Evolutionary conservation across 2,113 vertebrate species (phyloP), one percentile per base, ranked within the genome.

Genomic region (Conger conger): DNA sequence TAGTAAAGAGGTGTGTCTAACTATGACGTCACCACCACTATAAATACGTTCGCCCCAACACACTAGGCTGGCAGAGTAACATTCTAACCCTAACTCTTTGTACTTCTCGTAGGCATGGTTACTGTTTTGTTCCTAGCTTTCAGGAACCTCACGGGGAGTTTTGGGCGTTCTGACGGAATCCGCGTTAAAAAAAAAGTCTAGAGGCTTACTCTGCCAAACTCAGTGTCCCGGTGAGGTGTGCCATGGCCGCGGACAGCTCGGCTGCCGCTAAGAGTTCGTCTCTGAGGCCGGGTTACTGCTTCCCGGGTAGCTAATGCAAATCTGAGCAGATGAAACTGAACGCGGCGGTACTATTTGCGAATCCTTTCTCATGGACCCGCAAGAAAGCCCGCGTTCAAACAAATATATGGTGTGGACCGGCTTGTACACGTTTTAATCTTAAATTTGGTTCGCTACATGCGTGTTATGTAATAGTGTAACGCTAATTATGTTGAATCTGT

Each of bases 211-310:
- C 68, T 73, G n/a, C 68, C 0, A 33, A 20, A 11, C n/a, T 73
- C 68, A 33, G n/a, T 73, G 7, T 3, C n/a, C 0, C 68, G 68
- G n/a, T 27, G n/a, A 73, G 33, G 13, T 6, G 27, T 73, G 68
- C 68, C 82, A 88, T 4, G 81, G 83, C 91, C 91, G 92, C 84
- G 93, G 94, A 90, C 92, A 93, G 94, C 90, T 0, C 0, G 91
- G 93, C 93, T 93, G 93, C 93, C 89, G 87, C 92, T 85, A 94
- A 93, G 94, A 93, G 94, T 92, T 92, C 0, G 93, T 68, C 94
- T 94, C 94, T 94, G 92, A 27, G 89, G 91, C 90, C 83, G 82
- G 87, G 90, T 89, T 89, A 86, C 79, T 45, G 82, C 81, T 1
- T 83, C 77, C 13, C 79, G 87, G 89, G 89, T 79, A n/a, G n/a